phyloP scores from a whole-genome alignment of 2,797 vertebrate species.

The Tympanoctomys barrerae region DNA sequence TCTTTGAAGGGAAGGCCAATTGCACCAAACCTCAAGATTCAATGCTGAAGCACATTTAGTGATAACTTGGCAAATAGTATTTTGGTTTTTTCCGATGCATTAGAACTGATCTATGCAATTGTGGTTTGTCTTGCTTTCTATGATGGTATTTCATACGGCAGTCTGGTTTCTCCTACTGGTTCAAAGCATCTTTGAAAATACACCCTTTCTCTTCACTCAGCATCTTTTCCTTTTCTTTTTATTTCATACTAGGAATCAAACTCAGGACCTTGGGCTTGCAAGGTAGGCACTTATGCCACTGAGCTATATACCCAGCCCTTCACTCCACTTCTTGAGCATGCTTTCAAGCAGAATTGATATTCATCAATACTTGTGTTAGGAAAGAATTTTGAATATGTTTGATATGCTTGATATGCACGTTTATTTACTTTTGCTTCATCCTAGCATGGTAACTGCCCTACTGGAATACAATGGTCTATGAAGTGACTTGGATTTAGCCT shows the following conservation, averaged over 20 bases:
- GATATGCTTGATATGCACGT: neutral
- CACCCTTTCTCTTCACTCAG: neutral
- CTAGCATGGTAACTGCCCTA: neutral
- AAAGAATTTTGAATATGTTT: neutral
- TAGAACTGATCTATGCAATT: neutral
- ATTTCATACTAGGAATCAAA: too few species aligned
- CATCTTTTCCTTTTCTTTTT: neutral
- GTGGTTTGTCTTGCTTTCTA: neutral
- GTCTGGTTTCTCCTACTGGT: neutral
- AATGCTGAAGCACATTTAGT: neutral
- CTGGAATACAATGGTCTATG: neutral
- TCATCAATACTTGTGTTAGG: neutral
- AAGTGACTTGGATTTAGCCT: slow-evolving; percentile 3
- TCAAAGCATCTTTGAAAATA: neutral
- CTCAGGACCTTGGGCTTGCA: too few species aligned
- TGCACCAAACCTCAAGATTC: neutral
- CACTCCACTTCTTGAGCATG: neutral
- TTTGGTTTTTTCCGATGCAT: neutral
- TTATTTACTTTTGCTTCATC: neutral
- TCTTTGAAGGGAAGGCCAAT: slow-evolving; percentile 30
- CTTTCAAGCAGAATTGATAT: neutral
- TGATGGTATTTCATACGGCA: neutral
- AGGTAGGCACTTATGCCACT: too few species aligned
- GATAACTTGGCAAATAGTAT: neutral
- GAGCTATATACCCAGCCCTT: neutral